Evolutionary conservation across 1,140 invertebrate genomes (phyloP), one percentile per base, ranked within the genome.

Genomic region (Pollicipes pollicipes): DNA sequence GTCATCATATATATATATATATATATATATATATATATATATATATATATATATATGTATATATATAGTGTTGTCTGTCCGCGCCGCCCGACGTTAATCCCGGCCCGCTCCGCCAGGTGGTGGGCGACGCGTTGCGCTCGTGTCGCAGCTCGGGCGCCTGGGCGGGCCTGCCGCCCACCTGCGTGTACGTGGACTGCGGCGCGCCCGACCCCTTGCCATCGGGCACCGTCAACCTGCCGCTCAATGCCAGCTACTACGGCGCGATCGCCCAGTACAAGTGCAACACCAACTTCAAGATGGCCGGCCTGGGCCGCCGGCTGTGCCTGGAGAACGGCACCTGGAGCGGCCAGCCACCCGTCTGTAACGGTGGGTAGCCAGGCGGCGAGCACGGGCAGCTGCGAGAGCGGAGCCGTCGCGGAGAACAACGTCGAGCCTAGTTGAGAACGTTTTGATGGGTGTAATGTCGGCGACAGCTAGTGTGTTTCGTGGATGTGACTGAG

Each of bases 151-250:
- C 91, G 70, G 91, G 90, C 24, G 88, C 87, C 77, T 96, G 93
- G 93, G 91, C 88, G 0, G 86, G 87, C 63, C 85, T 87, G 72
- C 86, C 88, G 66, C 92, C 93, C 90, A 84, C 86, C 10, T 94
- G 91, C 77, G 86, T 86, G 77, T 95, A 90, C 78, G 85, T 95
- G 0, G 91, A 95, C 77, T 97, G 94, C 78, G 90, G 91, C 0
- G 84, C 87, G 21, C 91, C 92, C 0, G 85, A 87, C 0, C 83
- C 87, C 69, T 85, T 92, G 2, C 76, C 27, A 8, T 66, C 70
- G 3, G 90, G 90, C 63, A 84, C 83, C 72, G 86, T 89, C 30
- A 89, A 85, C 0, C 80, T 93, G 35, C 87, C 88, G 0, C 90
- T 89, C 3, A 94, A 93, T 78, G 88, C 85, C 0, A 94, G 91